Evolutionary conservation across 2,113 vertebrate species (phyloP).

Genomic region (Stegastes partitus): DNA sequence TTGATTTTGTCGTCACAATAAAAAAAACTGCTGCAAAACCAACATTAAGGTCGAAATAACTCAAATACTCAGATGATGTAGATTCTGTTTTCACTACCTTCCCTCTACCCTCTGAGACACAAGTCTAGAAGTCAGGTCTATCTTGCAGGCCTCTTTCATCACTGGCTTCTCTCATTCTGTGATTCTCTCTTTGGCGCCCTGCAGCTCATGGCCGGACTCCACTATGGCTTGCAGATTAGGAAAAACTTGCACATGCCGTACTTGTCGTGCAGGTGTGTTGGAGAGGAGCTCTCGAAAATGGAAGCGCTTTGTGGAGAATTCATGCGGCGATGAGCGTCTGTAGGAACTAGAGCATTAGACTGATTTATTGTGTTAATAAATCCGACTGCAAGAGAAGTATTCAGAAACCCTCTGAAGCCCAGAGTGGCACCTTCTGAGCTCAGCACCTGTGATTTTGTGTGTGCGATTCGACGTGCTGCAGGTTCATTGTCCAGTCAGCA

Average conservation of each 20-base stretch:
- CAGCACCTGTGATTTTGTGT: not conserved
- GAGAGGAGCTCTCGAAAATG: conserved; percentile 28
- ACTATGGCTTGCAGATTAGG: conserved; percentile 9
- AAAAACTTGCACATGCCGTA: conserved; percentile 17
- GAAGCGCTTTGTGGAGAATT: conserved; percentile 2
- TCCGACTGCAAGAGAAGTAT: not conserved
- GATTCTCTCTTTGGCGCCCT: conserved; percentile 19
- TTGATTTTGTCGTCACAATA: not conserved
- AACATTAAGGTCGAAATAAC: not conserved
- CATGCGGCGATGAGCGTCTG: not conserved
- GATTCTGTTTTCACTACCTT: not conserved
- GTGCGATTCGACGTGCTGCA: not conserved
- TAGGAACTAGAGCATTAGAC: not conserved
- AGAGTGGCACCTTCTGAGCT: not conserved
- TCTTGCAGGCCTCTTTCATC: conserved; percentile 6
- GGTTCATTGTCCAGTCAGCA: conserved; percentile 30
- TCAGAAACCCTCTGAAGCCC: not conserved
- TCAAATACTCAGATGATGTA: not conserved
- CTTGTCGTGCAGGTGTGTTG: not conserved
- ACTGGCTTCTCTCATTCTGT: not conserved
- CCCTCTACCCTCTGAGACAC: not conserved
- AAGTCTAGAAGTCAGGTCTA: conserved; percentile 3
- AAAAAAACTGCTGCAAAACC: not conserved
- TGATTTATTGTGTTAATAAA: conserved; percentile 24
- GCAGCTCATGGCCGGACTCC: conserved; percentile 22